Base-by-base conservation (phyloP, 2,113 vertebrate genomes). In the Hippocampus abdominalis region DNA sequence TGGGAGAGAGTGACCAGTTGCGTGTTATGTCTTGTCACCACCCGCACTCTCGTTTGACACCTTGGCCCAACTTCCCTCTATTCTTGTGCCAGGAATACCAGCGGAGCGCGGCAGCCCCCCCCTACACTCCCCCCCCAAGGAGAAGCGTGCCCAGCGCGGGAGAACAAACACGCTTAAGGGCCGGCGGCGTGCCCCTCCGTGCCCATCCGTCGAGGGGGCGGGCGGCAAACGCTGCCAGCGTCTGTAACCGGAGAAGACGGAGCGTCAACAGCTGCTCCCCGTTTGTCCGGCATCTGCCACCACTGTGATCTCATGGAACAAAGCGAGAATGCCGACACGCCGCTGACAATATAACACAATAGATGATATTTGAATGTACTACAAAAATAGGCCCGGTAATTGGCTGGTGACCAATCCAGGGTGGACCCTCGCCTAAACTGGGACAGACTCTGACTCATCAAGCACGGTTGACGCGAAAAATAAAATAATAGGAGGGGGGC, bases 221-320 rank as follows among this genome's bases (percentile, higher is more conserved):
- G 59, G 32, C 32, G 60, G 71, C 53, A 71, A 73, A 57, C 78
- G 75, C 80, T 80, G 87, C 82, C 86, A 86, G 79, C 67, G 74
- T 66, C 72, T 89, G 91, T 87, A 91, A 91, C 86, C 65, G 66
- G 86, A 92, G 90, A 89, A 49, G 73, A 8, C 51, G 29, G 83
- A 78, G 66, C 68, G 71, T 83, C 51, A 87, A 88, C 91, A 92
- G 91, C 90, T 92, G 91, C 88, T 91, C 80, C 74, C 64, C 62
- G 86, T 89, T 89, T 85, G 69, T 74, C 79, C 85, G 81, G 90
- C 90, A 90, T 90, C 89, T 90, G 89, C 85, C 84, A 81, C 89
- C 89, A 89, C 89, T 90, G 87, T 86, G 84, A 86, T 83, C 82
- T 87, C 81, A 84, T 70, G 81, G 83, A 91, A 90, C 86, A 91